These are phyloP conservation scores for Calycopis cecrops DNA, from an alignment of 1,140 invertebrate genomes.

Conservation along the genomic window DNA sequence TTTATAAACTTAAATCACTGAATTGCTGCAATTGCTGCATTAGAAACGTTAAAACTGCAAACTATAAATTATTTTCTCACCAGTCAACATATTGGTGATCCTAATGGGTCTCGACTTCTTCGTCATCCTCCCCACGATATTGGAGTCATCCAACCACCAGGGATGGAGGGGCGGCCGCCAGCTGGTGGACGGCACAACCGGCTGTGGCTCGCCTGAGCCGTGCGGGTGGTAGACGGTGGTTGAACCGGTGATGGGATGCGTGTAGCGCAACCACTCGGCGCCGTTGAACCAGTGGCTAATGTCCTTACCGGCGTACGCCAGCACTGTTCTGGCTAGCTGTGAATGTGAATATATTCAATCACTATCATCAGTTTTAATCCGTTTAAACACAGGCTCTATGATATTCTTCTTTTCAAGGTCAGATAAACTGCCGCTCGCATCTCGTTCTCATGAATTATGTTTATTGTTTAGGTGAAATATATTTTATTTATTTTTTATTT, in stretches of 20 bases:
- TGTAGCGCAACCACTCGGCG: conserved; percentile 47
- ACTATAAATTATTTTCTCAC: conserved; percentile 40
- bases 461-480: too few species aligned
- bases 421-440: too few species aligned
- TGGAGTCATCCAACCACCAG: conserved; percentile 85
- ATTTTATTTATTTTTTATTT: too few species aligned
- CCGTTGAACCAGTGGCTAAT: conserved; percentile 60
- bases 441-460: too few species aligned
- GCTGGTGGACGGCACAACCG: conserved; percentile 53
- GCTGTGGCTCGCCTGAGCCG: conserved; percentile 67
- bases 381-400: too few species aligned
- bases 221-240: conserved; percentile 75
- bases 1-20: too few species aligned
- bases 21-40: too few species aligned
- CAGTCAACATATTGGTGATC: conserved; percentile 85
- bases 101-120: conserved; percentile 80
- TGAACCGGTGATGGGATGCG: conserved; percentile 60
- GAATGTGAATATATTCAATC: conserved; percentile 5
- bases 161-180: conserved; percentile 53
- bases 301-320: conserved; percentile 61
- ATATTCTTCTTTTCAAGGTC: too few species aligned
- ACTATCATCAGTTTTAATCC: conserved; percentile 7
- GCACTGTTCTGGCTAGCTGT: conserved; percentile 53
- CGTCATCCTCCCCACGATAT: conserved; percentile 81
- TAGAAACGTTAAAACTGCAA: too few species aligned